Base-by-base conservation (phyloP, 2,113 vertebrate species). In the Cacatua alba region DNA sequence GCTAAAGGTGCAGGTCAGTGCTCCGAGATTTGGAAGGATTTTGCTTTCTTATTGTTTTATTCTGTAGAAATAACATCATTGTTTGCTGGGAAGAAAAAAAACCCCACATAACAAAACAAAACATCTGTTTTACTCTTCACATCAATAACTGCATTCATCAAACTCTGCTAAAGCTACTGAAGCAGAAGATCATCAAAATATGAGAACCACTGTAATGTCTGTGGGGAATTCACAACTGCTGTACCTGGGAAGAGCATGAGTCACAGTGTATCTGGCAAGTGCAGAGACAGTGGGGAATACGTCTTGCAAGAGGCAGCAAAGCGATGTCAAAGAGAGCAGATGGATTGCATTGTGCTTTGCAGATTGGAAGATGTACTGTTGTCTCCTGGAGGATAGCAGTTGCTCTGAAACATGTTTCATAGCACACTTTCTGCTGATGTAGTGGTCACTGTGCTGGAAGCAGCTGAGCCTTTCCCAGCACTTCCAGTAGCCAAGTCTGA, bases 221-320 rank as follows among this genome's bases (percentile, higher is more conserved):
- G 64, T 74, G 39, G 72, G 88, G 90, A 95, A 90, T 93, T 88
- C 8, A 4, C 60, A 90, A 0, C 68, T 78, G 55, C 76, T 51
- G 33, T 93, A 96, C 93, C 85, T 92, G 95, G 92, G 87, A 94
- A 94, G 87, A 86, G 51, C 71, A 83, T 86, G 92, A 95, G 71
- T 95, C 88, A 51, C 64, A 4, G 88, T 7, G 41, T 65, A 5
- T 57, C 51, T 88, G 96, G 92, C 83, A 88, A 88, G 51, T 1
- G 7, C 46, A 26, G 88, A 33, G 65, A 37, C 4, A 1, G 10
- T 0, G 29, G 88, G 82, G 46, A 74, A 46, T 26, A 44, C 1
- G 3, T n/a, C 75, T 83, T 81, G 55, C 88, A 68, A 62, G 67
- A 86, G 53, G 62, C 81, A 84, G 52, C 57, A 18, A 55, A 33